Base-by-base conservation (phyloP, 2,113 vertebrate genomes). In the Condylura cristata region DNA sequence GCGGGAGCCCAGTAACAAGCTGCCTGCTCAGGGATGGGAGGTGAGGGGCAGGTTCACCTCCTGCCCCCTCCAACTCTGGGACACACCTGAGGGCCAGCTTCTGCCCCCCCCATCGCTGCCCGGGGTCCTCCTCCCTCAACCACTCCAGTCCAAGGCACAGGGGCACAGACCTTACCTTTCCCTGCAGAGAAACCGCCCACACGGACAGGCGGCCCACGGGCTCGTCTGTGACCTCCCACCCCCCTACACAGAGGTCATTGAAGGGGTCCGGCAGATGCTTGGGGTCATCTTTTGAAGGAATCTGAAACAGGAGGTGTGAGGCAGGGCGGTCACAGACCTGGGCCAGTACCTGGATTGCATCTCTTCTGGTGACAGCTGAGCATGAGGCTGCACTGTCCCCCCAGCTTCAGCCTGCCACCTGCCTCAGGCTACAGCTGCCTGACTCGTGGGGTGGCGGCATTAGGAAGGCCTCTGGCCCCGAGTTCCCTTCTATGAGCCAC, bases 111-210 rank as follows among this genome's bases (percentile, higher is more conserved):
- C 4, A 0, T 12, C 32, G n/a, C 22, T 46, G 44, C 44, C 60
- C 0, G 20, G 18, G 14, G 34, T 11, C 11, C 0, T 16, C 32
- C 53, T 32, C 44, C 32, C 48, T 78, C 9, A 8, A 6, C 82
- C 74, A 8, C n/a, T 39, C 34, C 65, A 6, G 11, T 7, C 41
- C 11, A 2, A 20, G 32, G 30, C 11, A n/a, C 7, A 12, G 26
- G 10, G 44, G 51, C 7, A 2, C 8, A 28, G 1, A 63, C 89
- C 96, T 92, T 98, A 99, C 99, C 99, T 98, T 99, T 87, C 99
- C 99, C 98, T 99, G 99, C 72, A 99, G 97, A 74, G 99, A 99
- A 37, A 99, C 99, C 0, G 99, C 99, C 99, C 99, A 99, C 41
- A 99, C 98, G 0, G 99, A 99, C 5, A 99, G 98, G 30, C 96